Conservation (phyloP, 2,888 invertebrate genomes). For the Aelia acuminata region DNA sequence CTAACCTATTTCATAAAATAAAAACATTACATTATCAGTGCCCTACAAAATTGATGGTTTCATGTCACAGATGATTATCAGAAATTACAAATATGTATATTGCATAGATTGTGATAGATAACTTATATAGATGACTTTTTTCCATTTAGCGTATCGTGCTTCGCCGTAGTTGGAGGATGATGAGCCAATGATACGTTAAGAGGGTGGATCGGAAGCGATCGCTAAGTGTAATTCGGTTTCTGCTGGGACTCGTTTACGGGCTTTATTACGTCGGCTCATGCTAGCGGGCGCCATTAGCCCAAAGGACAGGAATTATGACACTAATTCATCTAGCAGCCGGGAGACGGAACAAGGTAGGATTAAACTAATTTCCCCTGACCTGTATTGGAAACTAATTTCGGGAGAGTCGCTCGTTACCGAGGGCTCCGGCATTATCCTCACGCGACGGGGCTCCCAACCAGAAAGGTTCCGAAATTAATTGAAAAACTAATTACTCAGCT, state of each 20-base stretch:
- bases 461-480: conserved; percentile 44
- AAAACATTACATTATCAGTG: background rate
- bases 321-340: conserved; percentile 33
- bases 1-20: background rate
- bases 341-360: conserved; percentile 32
- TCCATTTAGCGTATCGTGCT: background rate
- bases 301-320: conserved; percentile 33
- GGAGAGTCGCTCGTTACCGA: conserved; percentile 25
- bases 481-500: conserved; percentile 45
- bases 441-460: background rate
- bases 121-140: background rate
- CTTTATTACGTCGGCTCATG: conserved; percentile 32
- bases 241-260: background rate
- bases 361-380: conserved; percentile 45
- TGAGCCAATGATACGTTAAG: conserved; percentile 10
- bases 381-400: conserved; percentile 49
- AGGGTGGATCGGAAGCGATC: conserved; percentile 2
- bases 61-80: background rate
- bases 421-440: conserved; percentile 36
- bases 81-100: background rate
- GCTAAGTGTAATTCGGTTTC: background rate
- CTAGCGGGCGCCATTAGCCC: conserved; percentile 23
- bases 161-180: background rate
- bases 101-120: background rate
- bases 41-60: background rate